Evolutionary conservation across 2,113 vertebrate species (phyloP).

Genomic region (Cebidichthys violaceus): DNA sequence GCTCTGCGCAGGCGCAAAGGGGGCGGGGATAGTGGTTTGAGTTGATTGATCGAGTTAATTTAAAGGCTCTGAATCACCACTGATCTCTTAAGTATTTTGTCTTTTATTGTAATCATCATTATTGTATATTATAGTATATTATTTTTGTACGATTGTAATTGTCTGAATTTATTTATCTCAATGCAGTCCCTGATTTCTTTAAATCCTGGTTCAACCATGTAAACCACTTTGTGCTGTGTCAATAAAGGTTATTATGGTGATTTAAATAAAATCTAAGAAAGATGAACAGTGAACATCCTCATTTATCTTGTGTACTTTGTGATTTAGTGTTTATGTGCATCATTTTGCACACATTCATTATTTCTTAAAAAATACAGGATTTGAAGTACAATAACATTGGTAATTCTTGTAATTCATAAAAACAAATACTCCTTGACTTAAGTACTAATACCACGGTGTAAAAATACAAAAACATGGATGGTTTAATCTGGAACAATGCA

Average conservation of each 20-base stretch:
- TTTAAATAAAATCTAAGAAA: neutral
- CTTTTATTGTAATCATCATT: too few relatives aligned
- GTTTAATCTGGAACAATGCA: neutral
- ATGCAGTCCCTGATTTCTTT: neutral
- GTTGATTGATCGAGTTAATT: constrained; percentile 52
- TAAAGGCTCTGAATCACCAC: neutral
- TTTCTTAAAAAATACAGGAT: neutral
- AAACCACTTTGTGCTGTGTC: neutral
- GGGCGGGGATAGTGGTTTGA: constrained; percentile 40
- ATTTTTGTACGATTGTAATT: neutral
- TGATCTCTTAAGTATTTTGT: neutral
- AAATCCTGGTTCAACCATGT: neutral
- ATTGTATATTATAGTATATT: neutral
- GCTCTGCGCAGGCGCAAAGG: constrained; percentile 71
- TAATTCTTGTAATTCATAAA: neutral
- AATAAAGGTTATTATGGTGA: neutral
- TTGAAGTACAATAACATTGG: neutral
- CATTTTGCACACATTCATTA: neutral
- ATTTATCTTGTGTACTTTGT: neutral
- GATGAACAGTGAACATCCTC: neutral
- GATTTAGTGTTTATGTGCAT: neutral
- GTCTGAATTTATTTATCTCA: neutral
- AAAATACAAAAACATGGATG: too few relatives aligned
- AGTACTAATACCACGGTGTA: too few relatives aligned
- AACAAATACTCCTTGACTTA: too few relatives aligned